Evolutionary conservation across 2,113 vertebrate species (phyloP).

Genomic region (Atrichornis clamosus): DNA sequence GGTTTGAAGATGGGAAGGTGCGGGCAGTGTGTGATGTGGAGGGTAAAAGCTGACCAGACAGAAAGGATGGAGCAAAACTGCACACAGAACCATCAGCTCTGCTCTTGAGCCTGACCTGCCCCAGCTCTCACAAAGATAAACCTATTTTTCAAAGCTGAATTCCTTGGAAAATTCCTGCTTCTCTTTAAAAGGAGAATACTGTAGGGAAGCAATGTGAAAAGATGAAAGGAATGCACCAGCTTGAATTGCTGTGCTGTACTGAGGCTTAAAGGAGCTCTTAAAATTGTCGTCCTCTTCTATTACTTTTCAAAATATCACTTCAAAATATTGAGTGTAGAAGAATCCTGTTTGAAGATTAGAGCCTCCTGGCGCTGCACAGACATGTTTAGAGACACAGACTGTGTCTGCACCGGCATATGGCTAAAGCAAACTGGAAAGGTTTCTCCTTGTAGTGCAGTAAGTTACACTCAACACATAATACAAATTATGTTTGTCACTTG

Average conservation of each 20-base stretch:
- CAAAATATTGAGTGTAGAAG: background rate
- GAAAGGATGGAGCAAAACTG: background rate
- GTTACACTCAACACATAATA: background rate
- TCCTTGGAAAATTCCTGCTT: background rate
- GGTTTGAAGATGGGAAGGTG: background rate
- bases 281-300: background rate
- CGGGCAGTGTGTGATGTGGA: background rate
- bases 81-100: background rate
- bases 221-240: background rate
- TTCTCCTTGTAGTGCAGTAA: background rate
- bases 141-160: background rate
- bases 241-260: background rate
- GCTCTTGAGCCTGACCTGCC: background rate
- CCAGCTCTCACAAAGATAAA: background rate
- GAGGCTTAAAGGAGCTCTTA: background rate
- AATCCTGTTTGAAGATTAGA: background rate
- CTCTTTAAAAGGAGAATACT: background rate
- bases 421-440: background rate
- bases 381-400: background rate
- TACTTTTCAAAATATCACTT: conserved; percentile 12
- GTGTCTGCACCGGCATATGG: background rate
- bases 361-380: background rate
- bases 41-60: background rate
- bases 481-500: conserved; percentile 30
- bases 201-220: background rate